phyloP scores from a whole-genome alignment of 2,797 vertebrate species.

The Hydrophis major region DNA sequence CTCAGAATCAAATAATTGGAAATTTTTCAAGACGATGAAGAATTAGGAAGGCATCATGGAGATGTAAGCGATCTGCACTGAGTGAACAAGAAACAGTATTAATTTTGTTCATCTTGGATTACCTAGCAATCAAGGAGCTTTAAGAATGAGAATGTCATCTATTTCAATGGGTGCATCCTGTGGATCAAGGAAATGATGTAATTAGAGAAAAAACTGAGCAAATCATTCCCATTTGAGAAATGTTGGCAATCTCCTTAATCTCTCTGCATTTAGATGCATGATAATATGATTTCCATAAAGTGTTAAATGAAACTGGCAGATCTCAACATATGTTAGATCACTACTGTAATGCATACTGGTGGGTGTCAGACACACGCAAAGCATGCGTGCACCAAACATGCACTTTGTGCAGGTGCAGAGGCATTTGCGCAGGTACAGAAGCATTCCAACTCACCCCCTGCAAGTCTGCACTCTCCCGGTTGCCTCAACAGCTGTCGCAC shows the following conservation, averaged over 20 bases:
- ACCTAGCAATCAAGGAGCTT: not conserved
- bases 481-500: too few relatives aligned
- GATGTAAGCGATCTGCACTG: not conserved
- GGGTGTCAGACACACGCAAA: not conserved
- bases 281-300: not conserved
- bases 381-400: too few relatives aligned
- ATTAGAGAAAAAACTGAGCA: not conserved
- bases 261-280: not conserved
- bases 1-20: slow-evolving; percentile 19
- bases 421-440: too few relatives aligned
- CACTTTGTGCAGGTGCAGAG: too few relatives aligned
- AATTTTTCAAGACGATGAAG: slow-evolving; percentile 7
- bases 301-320: not conserved
- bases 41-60: not conserved
- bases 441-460: too few relatives aligned
- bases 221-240: not conserved
- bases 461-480: too few relatives aligned
- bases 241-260: not conserved
- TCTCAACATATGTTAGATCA: not conserved
- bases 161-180: not conserved
- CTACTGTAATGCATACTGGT: not conserved
- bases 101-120: not conserved
- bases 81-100: not conserved
- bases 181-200: not conserved
- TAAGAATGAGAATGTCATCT: not conserved